Evolutionary conservation across 1,140 invertebrate species (phyloP), one percentile per base, ranked within the genome.

Genomic region (Ceratosolen solmsi): DNA sequence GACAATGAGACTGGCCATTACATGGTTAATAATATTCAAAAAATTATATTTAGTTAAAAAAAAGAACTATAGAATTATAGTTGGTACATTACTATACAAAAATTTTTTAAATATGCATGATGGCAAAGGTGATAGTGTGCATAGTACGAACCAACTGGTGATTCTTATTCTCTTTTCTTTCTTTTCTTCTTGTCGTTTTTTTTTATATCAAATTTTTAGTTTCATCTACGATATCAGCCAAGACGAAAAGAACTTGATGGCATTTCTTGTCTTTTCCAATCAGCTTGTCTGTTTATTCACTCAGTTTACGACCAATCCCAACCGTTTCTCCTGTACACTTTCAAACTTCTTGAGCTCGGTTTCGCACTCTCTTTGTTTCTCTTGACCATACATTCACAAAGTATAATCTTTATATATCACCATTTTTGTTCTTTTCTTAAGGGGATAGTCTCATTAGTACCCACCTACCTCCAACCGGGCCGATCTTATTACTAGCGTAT

Each of bases 401-500:
- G 22, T 25, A n/a, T 36, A 20, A 70, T 70, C 56, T 65, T 74
- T 63, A 80, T 74, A 68, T 27, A 72, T 49, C 70, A 46, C 46
- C 27, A 51, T 38, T 60, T 15, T 56, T 71, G 41, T 79, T 68
- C 63, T 65, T 36, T 75, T 73, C 49, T 73, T n/a, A 75, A 27
- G 27, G 70, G 41, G 76, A 75, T 82, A 84, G 86, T 85, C 90
- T 91, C 90, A 91, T 91, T 91, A 91, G 89, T 90, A 86, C 85
- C 76, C 88, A 87, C 88, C 88, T 89, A 88, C 89, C 87, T 85
- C 83, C 80, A 72, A 38, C 80, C 72, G 75, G 85, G 82, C 83
- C 85, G 84, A 86, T 87, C 86, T 88, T 86, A 88, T 89, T 89
- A 89, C 85, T 65, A 20, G 36, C 8, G 65, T 46, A 46, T 46